A percentile compares a stretch with the other conserved stretches of the same genome.
Evolutionary conservation across 1,140 invertebrate genomes (phyloP).

Genomic region (Drosophila nigromelanica): DNA sequence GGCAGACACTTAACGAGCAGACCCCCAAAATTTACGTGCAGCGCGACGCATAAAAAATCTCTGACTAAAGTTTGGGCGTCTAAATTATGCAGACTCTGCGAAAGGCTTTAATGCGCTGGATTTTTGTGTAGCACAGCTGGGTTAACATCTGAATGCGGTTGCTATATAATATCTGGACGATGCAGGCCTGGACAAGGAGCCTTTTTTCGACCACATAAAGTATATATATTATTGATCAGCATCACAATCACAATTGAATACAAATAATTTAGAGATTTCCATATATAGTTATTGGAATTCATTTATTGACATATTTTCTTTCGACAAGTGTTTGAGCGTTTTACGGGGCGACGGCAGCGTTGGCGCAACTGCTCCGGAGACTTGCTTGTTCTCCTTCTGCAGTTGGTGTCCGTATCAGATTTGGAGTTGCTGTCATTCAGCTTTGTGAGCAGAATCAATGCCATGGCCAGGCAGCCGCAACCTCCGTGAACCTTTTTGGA

Average conservation of each 20-base stretch:
- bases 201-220: too few species aligned
- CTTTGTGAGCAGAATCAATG: not conserved
- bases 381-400: not conserved
- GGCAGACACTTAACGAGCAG: conserved; percentile 11
- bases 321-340: too few species aligned
- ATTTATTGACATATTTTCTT: too few species aligned
- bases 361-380: too few species aligned
- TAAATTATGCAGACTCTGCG: conserved; percentile 41
- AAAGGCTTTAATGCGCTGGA: conserved; percentile 34
- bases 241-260: too few species aligned
- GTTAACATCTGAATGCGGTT: too few species aligned
- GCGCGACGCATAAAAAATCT: conserved; percentile 33
- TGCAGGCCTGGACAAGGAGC: too few species aligned
- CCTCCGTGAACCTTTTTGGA: not conserved
- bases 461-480: not conserved
- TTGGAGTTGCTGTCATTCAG: not conserved
- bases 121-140: not conserved
- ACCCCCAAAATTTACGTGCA: conserved; percentile 40
- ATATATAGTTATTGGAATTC: too few species aligned
- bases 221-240: too few species aligned
- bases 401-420: not conserved
- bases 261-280: too few species aligned
- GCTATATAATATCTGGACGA: too few species aligned
- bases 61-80: conserved; percentile 25
- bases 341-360: too few species aligned